These are phyloP conservation scores for Dorcus parallelipipedus DNA, from an alignment of 2,888 invertebrate species.

Conservation along the genomic window DNA sequence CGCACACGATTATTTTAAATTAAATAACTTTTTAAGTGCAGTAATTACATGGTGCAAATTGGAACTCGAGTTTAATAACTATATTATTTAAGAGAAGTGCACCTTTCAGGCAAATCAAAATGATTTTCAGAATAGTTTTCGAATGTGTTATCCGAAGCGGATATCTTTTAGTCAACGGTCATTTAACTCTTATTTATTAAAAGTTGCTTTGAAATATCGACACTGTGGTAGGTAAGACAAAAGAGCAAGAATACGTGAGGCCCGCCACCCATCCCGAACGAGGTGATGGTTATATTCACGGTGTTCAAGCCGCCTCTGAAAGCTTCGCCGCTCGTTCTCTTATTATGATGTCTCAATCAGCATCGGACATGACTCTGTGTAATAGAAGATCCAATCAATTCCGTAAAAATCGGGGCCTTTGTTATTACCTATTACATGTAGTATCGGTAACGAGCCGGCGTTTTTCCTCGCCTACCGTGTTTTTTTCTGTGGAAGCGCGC, in stretches of 20 bases:
- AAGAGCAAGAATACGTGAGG: slow-evolving; percentile 17
- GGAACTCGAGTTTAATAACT: too few species aligned
- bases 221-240: slow-evolving; percentile 21
- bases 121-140: background rate
- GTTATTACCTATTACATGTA: slow-evolving; percentile 3
- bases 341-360: slow-evolving; percentile 17
- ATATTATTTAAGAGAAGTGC: too few species aligned
- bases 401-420: slow-evolving; percentile 10
- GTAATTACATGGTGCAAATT: too few species aligned
- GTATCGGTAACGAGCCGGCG: slow-evolving; percentile 11
- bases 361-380: slow-evolving; percentile 5
- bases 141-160: too few species aligned
- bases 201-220: slow-evolving; percentile 16
- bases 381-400: slow-evolving; percentile 13
- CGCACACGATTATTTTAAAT: slow-evolving; percentile 11
- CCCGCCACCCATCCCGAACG: slow-evolving; percentile 16
- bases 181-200: slow-evolving; percentile 18
- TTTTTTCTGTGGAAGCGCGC: background rate
- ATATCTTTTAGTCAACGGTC: slow-evolving; percentile 8
- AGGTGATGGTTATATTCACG: slow-evolving; percentile 13
- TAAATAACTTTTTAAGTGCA: slow-evolving; percentile 6
- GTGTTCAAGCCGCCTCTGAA: slow-evolving; percentile 11
- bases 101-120: too few species aligned
- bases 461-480: slow-evolving; percentile 8
- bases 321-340: slow-evolving; percentile 8